Evolutionary conservation across 1,140 invertebrate species (phyloP).

Genomic region (Aphelenchoides avenae): DNA sequence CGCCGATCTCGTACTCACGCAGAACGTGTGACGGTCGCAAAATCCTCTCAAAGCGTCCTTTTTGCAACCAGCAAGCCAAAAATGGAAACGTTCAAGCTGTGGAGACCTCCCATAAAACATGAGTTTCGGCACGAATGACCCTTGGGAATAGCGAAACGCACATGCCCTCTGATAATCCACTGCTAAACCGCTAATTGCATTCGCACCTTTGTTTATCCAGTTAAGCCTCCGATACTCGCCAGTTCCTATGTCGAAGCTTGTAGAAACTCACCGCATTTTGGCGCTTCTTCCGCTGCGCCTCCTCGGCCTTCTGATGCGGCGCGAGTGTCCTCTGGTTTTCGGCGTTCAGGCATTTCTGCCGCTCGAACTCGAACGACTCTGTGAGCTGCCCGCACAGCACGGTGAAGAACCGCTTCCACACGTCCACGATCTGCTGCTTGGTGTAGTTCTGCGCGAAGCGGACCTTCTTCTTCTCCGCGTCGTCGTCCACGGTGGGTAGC

Average conservation of each 20-base stretch:
- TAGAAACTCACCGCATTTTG: constrained; percentile 22
- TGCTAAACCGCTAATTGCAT: not conserved
- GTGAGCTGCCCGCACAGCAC: constrained; percentile 23
- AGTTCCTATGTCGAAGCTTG: not conserved
- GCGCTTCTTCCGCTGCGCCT: constrained; percentile 29
- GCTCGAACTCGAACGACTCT: constrained; percentile 38
- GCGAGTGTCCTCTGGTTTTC: constrained; percentile 38
- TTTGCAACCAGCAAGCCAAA: too few relatives aligned
- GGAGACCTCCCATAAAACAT: too few relatives aligned
- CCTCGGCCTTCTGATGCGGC: constrained; percentile 38
- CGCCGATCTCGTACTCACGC: too few relatives aligned
- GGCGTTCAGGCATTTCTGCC: constrained; percentile 38
- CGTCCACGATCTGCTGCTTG: constrained; percentile 25
- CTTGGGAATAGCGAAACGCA: not conserved
- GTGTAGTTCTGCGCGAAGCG: constrained; percentile 28
- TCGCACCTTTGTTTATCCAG: not conserved
- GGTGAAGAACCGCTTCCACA: constrained; percentile 38
- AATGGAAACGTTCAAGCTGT: too few relatives aligned
- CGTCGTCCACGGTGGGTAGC: too few relatives aligned
- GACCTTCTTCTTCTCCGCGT: constrained; percentile 31
- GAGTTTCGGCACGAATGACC: too few relatives aligned
- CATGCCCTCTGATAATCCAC: not conserved
- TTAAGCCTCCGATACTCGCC: not conserved
- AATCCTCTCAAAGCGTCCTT: too few relatives aligned
- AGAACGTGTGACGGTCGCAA: too few relatives aligned